Conservation (phyloP, 2,113 vertebrate genomes). For the Arvicanthis niloticus region DNA sequence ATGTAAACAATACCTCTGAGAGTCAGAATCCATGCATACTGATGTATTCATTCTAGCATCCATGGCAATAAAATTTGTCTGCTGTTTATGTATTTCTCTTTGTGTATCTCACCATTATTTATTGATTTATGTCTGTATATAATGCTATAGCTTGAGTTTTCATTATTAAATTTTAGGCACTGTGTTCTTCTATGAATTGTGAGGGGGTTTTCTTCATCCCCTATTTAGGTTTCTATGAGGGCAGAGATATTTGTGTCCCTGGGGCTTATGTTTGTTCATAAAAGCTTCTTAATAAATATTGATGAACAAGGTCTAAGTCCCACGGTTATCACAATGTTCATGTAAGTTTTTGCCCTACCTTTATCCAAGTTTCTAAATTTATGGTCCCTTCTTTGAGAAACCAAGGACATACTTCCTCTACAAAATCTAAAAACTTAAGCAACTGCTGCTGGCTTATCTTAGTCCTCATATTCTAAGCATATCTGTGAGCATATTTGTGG, state of each 20-base stretch:
- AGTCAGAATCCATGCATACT: neutral
- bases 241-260: neutral
- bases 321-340: no score
- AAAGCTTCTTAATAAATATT: neutral
- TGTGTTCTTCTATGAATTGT: neutral
- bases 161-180: neutral
- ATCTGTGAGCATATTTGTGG: neutral
- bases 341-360: no score
- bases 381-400: no score
- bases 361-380: no score
- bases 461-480: no score
- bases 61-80: neutral
- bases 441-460: no score
- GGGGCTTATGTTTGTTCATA: neutral
- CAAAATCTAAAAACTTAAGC: no score
- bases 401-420: no score
- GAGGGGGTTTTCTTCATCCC: neutral
- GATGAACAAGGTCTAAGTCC: neutral
- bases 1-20: neutral
- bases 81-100: neutral
- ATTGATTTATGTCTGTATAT: neutral
- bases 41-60: neutral
- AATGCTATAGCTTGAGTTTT: neutral
- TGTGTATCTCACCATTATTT: neutral
- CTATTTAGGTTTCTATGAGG: accelerated